Conservation (phyloP, 2,797 vertebrate species). For the Lepilemur ruficaudatus region DNA sequence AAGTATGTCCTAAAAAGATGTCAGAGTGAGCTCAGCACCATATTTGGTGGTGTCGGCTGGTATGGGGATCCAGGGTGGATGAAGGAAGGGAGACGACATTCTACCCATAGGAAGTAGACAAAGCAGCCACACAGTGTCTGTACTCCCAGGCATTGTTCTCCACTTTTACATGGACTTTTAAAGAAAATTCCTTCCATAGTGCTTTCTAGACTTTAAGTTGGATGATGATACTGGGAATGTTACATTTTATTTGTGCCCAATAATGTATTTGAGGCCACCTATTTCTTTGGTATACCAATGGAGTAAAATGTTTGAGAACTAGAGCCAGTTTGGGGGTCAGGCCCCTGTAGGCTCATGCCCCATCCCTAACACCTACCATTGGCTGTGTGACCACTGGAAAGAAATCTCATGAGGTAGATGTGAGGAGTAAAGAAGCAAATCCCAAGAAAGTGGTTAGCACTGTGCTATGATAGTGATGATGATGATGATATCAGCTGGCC, state of each 20-base stretch:
- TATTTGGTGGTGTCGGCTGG: neutral
- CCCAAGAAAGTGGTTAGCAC: neutral
- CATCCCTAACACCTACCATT: neutral
- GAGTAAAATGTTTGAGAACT: slow-evolving; percentile 49
- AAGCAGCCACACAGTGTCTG: neutral
- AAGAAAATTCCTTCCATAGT: neutral
- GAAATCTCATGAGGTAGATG: neutral
- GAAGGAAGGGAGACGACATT: neutral
- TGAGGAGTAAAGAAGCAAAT: slow-evolving; percentile 14
- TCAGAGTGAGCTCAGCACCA: neutral
- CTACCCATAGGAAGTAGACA: neutral
- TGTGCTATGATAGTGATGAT: neutral
- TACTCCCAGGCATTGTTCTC: neutral
- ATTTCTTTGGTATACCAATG: neutral
- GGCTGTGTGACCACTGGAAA: slow-evolving; percentile 2
- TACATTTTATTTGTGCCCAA: neutral
- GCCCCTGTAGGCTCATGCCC: neutral
- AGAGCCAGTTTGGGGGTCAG: neutral
- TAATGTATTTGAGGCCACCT: neutral
- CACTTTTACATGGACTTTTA: neutral
- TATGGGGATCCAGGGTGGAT: neutral
- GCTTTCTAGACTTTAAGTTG: neutral
- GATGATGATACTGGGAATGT: neutral
- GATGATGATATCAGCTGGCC: neutral
- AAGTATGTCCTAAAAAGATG: neutral